These are phyloP conservation scores for Anagyrus pseudococci DNA, from an alignment of 2,888 invertebrate genomes.

Conservation along the genomic window DNA sequence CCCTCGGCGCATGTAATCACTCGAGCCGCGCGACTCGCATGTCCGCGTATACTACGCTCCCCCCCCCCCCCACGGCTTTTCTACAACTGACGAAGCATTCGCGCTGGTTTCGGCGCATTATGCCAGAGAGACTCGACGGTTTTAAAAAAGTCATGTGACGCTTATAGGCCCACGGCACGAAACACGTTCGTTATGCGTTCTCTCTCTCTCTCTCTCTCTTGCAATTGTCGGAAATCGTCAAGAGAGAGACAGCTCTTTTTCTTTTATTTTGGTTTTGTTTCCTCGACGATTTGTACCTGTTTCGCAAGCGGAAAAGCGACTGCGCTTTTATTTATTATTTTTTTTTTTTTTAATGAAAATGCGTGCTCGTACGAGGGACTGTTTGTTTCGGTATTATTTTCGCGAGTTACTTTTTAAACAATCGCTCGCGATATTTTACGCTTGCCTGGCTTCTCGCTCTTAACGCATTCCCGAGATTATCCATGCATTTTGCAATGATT, in stretches of 20 bases:
- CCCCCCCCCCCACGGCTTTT: neutral
- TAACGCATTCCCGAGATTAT: too few species aligned
- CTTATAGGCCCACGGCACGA: constrained; percentile 32
- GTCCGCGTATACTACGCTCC: neutral
- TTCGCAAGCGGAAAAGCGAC: too few species aligned
- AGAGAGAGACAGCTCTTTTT: constrained; percentile 1
- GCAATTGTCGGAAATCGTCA: constrained; percentile 35
- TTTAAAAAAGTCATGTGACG: constrained; percentile 29
- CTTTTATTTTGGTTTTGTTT: neutral
- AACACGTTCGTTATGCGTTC: constrained; percentile 33
- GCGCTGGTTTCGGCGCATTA: constrained; percentile 13
- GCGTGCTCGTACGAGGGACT: constrained; percentile 1
- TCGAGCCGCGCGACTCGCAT: neutral
- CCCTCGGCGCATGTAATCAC: constrained; percentile 26
- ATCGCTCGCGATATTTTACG: constrained; percentile 45
- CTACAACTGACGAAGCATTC: too few species aligned
- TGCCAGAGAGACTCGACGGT: neutral
- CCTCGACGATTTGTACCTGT: constrained; percentile 9
- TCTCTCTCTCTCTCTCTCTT: too few species aligned
- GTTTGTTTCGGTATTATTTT: neutral
- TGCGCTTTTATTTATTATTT: too few species aligned
- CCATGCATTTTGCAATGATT: too few species aligned
- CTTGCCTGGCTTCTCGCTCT: neutral
- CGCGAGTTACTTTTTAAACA: constrained; percentile 19
- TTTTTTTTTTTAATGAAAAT: too few species aligned